Evolutionary conservation across 2,888 invertebrate species (phyloP), one percentile per base, ranked within the genome.

Genomic region (Psylliodes chrysocephalus): DNA sequence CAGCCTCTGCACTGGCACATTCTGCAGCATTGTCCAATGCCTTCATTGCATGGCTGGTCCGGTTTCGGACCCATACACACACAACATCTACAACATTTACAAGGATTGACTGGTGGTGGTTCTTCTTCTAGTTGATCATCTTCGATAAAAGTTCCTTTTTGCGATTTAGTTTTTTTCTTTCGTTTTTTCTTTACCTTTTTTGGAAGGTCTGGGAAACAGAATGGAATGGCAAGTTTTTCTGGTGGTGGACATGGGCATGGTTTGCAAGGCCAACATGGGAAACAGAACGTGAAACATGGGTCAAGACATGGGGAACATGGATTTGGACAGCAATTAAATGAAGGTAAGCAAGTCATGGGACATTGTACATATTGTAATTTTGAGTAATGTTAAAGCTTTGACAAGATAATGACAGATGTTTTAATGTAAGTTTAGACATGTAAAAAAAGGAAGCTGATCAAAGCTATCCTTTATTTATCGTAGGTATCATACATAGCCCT

Each of bases 311-410:
- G 49, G 25, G 19, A 56, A 18, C 55, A 57, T 2, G 35, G 19
- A 14, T 30, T 30, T 25, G 15, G 15, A 28, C 55, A 55, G 14
- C 35, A 19, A 15, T 3, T 0, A n/a, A 22, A 14, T 53, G 25
- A 15, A 1, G 8, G 35, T 17, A 25, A 59, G 40, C 59, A 59
- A 59, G 18, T 49, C 59, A 59, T 59, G 49, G 49, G 40, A 40
- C 49, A 59, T 59, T 57, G 22, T 57, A 7, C 46, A 56, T 30
- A 38, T 40, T 38, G 38, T 19, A 54, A 54, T 54, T 54, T 54
- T 17, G 54, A 54, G 14, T 47, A 14, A 25, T 14, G 18, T 1
- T 28, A 49, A 8, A 28, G 14, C 28, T 49, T 18, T 51, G 51
- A 18, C 51, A 51, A 10, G 17, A n/a, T 14, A 10, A 19, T 12